These are phyloP conservation scores for Gymnocheta viridis DNA, from an alignment of 2,888 invertebrate species.

Conservation along the genomic window DNA sequence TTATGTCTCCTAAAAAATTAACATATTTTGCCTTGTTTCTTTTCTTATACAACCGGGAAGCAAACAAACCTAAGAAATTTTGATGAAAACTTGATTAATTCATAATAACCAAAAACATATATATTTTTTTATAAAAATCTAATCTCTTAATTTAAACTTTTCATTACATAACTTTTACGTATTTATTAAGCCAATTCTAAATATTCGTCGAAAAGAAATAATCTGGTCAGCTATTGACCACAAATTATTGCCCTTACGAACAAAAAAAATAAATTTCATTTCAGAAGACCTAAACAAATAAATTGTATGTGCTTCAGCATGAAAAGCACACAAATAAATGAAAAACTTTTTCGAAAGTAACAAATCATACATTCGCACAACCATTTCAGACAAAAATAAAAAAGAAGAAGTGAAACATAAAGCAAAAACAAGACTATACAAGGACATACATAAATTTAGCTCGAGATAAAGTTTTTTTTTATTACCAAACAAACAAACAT, in stretches of 20 bases:
- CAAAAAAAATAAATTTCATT: constrained; percentile 13
- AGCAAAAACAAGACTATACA: neutral
- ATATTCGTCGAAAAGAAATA: neutral
- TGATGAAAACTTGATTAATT: neutral
- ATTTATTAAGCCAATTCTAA: neutral
- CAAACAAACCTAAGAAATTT: neutral
- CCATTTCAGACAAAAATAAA: neutral
- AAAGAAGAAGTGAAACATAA: neutral
- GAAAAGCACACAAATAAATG: constrained; percentile 37
- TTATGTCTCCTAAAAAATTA: too few relatives aligned
- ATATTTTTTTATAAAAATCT: too few relatives aligned
- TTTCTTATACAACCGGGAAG: neutral
- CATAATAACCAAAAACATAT: neutral
- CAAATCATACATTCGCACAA: constrained; percentile 33
- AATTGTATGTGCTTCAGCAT: neutral
- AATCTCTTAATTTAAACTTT: neutral
- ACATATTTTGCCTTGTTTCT: too few relatives aligned
- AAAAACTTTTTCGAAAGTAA: constrained; percentile 35
- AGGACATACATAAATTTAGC: constrained; percentile 3
- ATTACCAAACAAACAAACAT: constrained; percentile 28
- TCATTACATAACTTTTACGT: neutral
- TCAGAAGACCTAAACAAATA: constrained; percentile 17
- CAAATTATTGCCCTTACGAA: constrained; percentile 12
- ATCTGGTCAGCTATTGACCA: constrained; percentile 41
- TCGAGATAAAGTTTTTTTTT: constrained; percentile 41